These are phyloP conservation scores for Fringilla coelebs DNA, from an alignment of 2,797 vertebrate genomes.

Conservation along the genomic window DNA sequence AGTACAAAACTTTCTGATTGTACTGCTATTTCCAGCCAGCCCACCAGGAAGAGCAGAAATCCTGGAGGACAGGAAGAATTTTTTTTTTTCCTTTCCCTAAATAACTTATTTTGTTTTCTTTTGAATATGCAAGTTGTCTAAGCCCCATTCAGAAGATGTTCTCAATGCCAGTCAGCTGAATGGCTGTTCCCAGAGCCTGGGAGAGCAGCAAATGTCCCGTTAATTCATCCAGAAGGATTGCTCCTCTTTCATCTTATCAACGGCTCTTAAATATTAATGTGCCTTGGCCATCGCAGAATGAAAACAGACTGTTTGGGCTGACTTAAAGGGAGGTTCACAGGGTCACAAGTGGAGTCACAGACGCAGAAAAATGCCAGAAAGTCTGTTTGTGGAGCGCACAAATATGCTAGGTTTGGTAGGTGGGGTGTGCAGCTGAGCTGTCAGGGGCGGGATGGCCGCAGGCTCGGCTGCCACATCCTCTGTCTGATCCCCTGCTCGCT, in stretches of 20 bases:
- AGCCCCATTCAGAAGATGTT: constrained; percentile 18
- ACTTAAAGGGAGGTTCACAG: constrained; percentile 50
- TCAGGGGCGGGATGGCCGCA: neutral
- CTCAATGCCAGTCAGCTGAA: neutral
- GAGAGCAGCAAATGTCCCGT: neutral
- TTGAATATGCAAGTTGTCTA: neutral
- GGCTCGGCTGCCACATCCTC: neutral
- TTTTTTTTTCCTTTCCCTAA: neutral
- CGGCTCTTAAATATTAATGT: constrained; percentile 45
- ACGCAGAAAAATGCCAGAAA: constrained; percentile 56
- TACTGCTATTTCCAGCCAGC: constrained; percentile 7
- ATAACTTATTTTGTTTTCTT: constrained; percentile 19
- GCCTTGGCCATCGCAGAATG: constrained; percentile 2
- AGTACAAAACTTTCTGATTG: neutral
- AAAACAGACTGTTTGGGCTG: constrained; percentile 30
- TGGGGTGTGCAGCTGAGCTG: neutral
- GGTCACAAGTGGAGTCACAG: constrained; percentile 55
- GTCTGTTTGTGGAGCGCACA: constrained; percentile 39
- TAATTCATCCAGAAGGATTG: constrained; percentile 4
- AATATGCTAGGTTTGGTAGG: constrained; percentile 9
- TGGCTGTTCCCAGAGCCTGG: constrained; percentile 14
- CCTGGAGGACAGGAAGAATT: neutral
- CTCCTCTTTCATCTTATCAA: constrained; percentile 57
- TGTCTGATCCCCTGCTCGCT: neutral
- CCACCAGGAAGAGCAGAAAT: constrained; percentile 9